Conservation (phyloP, 2,797 vertebrate species). For the Paguma larvata region DNA sequence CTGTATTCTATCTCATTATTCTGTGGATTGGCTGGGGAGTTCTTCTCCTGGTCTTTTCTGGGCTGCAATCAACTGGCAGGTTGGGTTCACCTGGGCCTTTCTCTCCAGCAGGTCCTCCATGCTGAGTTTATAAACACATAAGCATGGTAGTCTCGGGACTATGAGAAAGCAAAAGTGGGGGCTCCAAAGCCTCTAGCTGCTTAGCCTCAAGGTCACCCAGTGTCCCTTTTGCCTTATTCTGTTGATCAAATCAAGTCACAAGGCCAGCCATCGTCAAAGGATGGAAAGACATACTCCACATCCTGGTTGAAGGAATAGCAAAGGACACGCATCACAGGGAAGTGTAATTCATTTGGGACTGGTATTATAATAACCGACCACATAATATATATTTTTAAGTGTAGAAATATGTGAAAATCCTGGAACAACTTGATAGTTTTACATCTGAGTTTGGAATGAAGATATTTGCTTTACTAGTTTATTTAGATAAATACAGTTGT, state of each 20-base stretch:
- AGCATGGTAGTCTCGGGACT: not conserved
- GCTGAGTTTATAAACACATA: not conserved
- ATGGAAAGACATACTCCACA: not conserved
- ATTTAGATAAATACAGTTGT: slow-evolving; percentile 70
- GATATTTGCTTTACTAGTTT: slow-evolving; percentile 64
- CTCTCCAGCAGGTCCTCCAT: not conserved
- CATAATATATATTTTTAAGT: not conserved
- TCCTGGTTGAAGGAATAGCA: not conserved
- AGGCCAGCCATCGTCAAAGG: not conserved
- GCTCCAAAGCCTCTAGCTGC: not conserved
- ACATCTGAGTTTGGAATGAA: slow-evolving; percentile 49
- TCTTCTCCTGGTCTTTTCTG: not conserved
- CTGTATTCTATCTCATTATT: not conserved
- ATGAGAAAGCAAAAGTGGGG: not conserved
- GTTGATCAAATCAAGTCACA: slow-evolving; percentile 35
- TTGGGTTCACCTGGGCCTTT: not conserved
- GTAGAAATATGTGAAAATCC: not conserved
- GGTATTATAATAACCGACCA: not conserved
- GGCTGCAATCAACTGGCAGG: not conserved
- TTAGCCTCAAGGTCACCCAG: not conserved
- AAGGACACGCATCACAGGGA: not conserved
- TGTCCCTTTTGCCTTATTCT: not conserved
- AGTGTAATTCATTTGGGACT: not conserved
- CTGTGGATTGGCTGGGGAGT: not conserved
- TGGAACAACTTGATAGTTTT: not conserved